phyloP scores from a whole-genome alignment of 2,797 vertebrate species.

The Ataeniobius toweri region DNA sequence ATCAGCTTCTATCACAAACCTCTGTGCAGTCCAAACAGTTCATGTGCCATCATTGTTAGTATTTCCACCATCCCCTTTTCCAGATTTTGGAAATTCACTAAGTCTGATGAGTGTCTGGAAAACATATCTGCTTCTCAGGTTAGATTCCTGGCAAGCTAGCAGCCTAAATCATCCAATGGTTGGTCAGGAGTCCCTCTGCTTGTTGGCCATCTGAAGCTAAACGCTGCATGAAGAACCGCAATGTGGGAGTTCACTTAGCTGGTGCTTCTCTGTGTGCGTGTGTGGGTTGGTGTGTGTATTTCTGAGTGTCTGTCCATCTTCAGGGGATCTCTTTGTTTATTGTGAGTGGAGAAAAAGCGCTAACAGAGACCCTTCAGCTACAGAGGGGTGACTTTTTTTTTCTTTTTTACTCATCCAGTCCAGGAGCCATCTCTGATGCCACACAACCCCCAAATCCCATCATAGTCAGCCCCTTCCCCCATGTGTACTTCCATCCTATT shows the following conservation, averaged over 20 bases:
- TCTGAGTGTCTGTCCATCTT: slow-evolving; percentile 47
- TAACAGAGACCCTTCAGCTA: slow-evolving; percentile 50
- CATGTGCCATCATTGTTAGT: not conserved
- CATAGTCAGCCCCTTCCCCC: slow-evolving; percentile 70
- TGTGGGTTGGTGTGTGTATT: slow-evolving; percentile 16
- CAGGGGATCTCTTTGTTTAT: slow-evolving; percentile 68
- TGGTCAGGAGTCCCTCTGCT: slow-evolving; percentile 59
- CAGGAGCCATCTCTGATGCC: slow-evolving; percentile 52
- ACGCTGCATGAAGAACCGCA: slow-evolving; percentile 24
- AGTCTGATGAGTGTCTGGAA: slow-evolving; percentile 53
- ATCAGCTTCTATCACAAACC: slow-evolving; percentile 64
- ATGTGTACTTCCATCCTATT: slow-evolving; percentile 77
- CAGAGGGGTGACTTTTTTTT: slow-evolving; percentile 59
- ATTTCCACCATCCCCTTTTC: not conserved
- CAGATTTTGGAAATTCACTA: slow-evolving; percentile 46
- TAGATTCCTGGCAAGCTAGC: slow-evolving; percentile 81
- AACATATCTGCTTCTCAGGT: slow-evolving; percentile 81
- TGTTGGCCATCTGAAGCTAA: slow-evolving; percentile 57
- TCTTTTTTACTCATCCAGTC: slow-evolving; percentile 41
- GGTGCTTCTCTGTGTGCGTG: slow-evolving; percentile 1
- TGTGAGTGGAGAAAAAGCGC: slow-evolving; percentile 54
- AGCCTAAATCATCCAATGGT: slow-evolving; percentile 71
- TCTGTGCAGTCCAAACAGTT: slow-evolving; percentile 45
- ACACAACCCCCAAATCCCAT: slow-evolving; percentile 75
- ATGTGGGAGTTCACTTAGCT: slow-evolving; percentile 22